Percentiles rank a stretch among this genome's conserved stretches.
phyloP scores from a whole-genome alignment of 2,113 vertebrate genomes.

The Heterocephalus glaber region DNA sequence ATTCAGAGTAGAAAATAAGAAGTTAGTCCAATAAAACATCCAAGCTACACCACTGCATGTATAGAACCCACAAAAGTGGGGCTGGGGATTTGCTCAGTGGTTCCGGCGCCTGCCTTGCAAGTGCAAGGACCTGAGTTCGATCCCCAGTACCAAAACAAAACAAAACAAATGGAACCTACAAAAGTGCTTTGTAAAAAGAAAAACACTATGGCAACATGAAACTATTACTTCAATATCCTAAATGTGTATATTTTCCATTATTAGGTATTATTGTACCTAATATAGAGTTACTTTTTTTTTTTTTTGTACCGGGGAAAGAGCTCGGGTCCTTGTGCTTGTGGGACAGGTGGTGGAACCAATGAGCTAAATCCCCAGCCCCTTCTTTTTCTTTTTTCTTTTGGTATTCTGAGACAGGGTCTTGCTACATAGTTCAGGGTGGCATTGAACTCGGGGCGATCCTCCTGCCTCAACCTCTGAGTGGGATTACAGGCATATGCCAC shows the following conservation, averaged over 20 bases:
- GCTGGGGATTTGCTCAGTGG: too few species aligned
- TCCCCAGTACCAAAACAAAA: too few species aligned
- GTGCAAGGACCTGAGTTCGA: too few species aligned
- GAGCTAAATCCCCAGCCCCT: too few species aligned
- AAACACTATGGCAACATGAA: neutral
- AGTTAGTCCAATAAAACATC: neutral
- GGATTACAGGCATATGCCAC: neutral
- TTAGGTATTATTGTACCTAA: neutral
- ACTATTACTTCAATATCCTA: neutral
- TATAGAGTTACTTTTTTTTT: neutral
- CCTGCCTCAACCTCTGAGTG: neutral
- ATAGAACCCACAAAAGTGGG: neutral
- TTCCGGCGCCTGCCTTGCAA: too few species aligned
- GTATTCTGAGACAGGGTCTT: neutral
- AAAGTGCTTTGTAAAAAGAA: constrained; percentile 16
- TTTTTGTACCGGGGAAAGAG: too few species aligned
- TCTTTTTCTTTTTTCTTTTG: neutral
- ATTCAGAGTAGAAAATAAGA: constrained; percentile 31
- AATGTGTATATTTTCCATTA: constrained; percentile 14
- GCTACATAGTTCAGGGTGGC: neutral
- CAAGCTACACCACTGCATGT: neutral
- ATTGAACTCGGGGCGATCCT: neutral
- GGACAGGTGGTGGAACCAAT: too few species aligned
- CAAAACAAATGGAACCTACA: neutral
- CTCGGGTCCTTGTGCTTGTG: too few species aligned